Evolutionary conservation across 2,888 invertebrate species (phyloP).

Genomic region (Yponomeuta plumbellus): DNA sequence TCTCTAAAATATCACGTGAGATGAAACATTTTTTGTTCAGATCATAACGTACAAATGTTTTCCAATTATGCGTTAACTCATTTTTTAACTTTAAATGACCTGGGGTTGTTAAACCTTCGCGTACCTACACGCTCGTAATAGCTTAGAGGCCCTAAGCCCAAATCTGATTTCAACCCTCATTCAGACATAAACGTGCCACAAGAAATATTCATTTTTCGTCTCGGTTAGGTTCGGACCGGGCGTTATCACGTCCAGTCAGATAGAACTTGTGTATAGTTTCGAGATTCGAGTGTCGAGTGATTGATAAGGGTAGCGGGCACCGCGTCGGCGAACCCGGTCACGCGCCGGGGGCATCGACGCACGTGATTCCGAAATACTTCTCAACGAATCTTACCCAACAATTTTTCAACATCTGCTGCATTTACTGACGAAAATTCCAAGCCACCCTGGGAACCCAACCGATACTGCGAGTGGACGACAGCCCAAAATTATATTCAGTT

Average conservation of each 20-base stretch:
- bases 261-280: slow-evolving; percentile 46
- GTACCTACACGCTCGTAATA: neutral
- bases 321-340: slow-evolving; percentile 29
- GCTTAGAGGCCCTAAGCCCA: neutral
- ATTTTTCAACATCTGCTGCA: slow-evolving; percentile 41
- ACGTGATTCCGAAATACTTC: slow-evolving; percentile 37
- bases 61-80: neutral
- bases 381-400: slow-evolving; percentile 39
- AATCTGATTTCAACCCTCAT: neutral
- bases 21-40: neutral
- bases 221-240: neutral
- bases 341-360: slow-evolving; percentile 33
- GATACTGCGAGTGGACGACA: too few relatives aligned
- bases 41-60: neutral
- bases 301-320: slow-evolving; percentile 48
- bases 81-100: neutral
- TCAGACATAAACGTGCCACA: neutral
- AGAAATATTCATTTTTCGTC: neutral
- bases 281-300: slow-evolving; percentile 37
- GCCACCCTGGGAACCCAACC: neutral
- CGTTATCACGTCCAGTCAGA: slow-evolving; percentile 31
- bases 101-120: neutral
- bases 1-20: neutral
- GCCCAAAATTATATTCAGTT: too few relatives aligned
- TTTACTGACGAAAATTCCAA: neutral